These are phyloP conservation scores for Leucozona laternaria DNA, from an alignment of 2,888 invertebrate species.

Conservation along the genomic window DNA sequence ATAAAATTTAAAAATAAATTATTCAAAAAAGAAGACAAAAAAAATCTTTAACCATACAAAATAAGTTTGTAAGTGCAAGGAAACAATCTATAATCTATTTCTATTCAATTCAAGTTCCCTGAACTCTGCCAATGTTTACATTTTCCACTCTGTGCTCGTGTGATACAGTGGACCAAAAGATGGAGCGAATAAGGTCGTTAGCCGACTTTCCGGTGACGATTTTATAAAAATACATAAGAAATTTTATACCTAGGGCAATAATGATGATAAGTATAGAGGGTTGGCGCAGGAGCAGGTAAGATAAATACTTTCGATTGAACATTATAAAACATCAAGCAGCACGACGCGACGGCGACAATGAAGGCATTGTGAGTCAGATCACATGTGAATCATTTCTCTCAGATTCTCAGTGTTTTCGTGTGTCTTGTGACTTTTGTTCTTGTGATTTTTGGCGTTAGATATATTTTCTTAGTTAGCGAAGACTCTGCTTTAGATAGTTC, in stretches of 20 bases:
- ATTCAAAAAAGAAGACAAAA: background rate
- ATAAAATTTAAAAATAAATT: background rate
- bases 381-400: constrained; percentile 54
- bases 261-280: background rate
- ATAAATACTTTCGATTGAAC: constrained; percentile 11
- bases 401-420: background rate
- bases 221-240: constrained; percentile 20
- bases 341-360: too few relatives aligned
- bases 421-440: constrained; percentile 28
- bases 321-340: constrained; percentile 47
- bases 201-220: constrained; percentile 54
- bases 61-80: background rate
- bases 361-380: constrained; percentile 50
- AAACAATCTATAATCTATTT: constrained; percentile 14
- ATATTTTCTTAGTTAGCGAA: background rate
- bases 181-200: constrained; percentile 57
- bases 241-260: background rate
- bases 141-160: constrained; percentile 45
- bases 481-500: background rate
- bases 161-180: constrained; percentile 4
- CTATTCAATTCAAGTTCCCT: constrained; percentile 59
- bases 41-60: background rate
- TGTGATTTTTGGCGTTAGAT: constrained; percentile 24
- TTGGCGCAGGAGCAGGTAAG: background rate
- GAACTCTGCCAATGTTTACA: constrained; percentile 69